Base-by-base conservation (phyloP, 2,113 vertebrate species). In the Cochlearius cochlearius region DNA sequence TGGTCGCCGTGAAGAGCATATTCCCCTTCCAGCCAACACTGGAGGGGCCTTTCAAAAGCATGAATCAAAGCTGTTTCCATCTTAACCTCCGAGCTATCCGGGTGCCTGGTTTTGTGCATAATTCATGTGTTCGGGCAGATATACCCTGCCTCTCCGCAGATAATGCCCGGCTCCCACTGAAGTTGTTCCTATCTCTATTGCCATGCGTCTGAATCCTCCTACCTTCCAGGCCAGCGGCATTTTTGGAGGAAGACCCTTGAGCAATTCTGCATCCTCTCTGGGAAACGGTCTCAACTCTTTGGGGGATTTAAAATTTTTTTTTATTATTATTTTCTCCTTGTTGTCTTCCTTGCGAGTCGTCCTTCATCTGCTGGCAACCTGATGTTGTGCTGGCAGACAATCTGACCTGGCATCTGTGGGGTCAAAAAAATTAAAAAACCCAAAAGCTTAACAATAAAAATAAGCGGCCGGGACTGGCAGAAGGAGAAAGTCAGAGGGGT, bases 321-420 rank as follows among this genome's bases (percentile, higher is more conserved):
- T 49, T 17, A n/a, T 30, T 55, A 55, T 34, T 52, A 11, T 60
- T 90, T 93, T 76, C 62, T 81, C 20, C 62, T 82, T 74, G 25
- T 39, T 75, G 38, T 60, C 60, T 86, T 66, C 60, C 39, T 38
- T 16, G 30, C 2, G 11, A 75, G 10, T 47, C 0, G 1, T 78
- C 87, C 90, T 94, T 94, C 86, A 62, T 92, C 73, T 94, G 38
- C 79, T 94, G 88, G 75, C 86, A 93, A 26, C 41, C 45, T 41
- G 62, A 72, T 41, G 74, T 53, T 71, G 67, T 89, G 84, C 94
- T 93, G 74, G 78, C 62, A 76, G 53, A 80, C 20, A 71, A 18
- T 77, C 39, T 79, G 72, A 92, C 85, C 69, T 79, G 58, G 58
- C 20, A 25, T 69, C 67, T 38, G 21, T 12, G 23, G 27, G 45